A percentile compares a stretch with the other conserved stretches of the same genome.
phyloP scores from a whole-genome alignment of 2,113 vertebrate genomes.

The Sylvia atricapilla region DNA sequence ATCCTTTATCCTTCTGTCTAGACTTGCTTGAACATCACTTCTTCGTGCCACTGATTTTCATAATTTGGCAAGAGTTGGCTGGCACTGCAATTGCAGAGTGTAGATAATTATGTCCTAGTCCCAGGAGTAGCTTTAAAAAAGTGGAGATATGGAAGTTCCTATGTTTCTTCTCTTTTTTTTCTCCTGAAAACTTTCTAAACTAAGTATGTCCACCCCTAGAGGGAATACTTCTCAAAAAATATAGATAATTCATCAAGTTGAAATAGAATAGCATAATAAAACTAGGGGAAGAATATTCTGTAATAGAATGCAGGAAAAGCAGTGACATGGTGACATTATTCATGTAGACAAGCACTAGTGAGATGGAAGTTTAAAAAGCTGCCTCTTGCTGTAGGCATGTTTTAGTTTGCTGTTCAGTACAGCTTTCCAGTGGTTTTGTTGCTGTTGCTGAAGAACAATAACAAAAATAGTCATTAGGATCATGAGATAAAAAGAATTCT shows the following conservation, averaged over 20 bases:
- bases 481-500: neutral
- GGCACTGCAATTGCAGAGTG: neutral
- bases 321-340: conserved; percentile 43
- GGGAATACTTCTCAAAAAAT: conserved; percentile 37
- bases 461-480: conserved; percentile 22
- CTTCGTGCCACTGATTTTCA: neutral
- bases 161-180: neutral
- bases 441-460: neutral
- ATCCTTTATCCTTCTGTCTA: neutral
- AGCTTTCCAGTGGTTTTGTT: neutral
- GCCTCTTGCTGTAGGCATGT: neutral
- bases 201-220: neutral
- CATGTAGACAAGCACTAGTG: neutral
- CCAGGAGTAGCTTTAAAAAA: neutral
- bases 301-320: conserved; percentile 7
- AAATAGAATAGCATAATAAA: conserved; percentile 56
- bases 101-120: neutral
- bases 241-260: conserved; percentile 56
- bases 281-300: neutral
- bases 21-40: neutral
- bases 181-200: conserved; percentile 13
- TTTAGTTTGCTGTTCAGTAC: conserved; percentile 18
- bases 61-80: neutral
- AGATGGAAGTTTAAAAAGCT: conserved; percentile 37
- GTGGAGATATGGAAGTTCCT: neutral